These are phyloP conservation scores for Silurus lanzhouensis DNA, from an alignment of 2,797 vertebrate species.

Conservation along the genomic window DNA sequence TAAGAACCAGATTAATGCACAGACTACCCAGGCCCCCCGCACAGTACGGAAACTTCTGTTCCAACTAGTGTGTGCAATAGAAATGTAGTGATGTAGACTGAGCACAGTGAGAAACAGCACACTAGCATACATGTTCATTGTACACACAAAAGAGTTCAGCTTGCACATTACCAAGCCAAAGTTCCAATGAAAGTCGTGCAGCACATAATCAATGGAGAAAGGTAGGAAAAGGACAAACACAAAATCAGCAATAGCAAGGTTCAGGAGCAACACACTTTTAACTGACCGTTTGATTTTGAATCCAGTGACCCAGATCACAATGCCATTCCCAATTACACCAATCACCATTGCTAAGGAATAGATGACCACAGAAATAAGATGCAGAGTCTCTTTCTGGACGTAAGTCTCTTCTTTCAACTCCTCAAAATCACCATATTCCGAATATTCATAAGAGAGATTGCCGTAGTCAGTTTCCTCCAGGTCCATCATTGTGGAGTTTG, in stretches of 20 bases:
- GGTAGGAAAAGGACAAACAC: constrained; percentile 92
- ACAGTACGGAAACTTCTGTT: constrained; percentile 73
- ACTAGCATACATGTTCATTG: constrained; percentile 95
- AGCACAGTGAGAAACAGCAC: constrained; percentile 90
- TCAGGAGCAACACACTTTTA: constrained; percentile 90
- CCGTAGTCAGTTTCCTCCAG: constrained; percentile 61
- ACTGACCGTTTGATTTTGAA: constrained; percentile 89
- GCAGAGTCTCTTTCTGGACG: constrained; percentile 71
- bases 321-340: constrained; percentile 88
- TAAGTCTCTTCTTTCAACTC: constrained; percentile 67
- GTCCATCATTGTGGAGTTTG: constrained; percentile 58
- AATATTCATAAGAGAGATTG: constrained; percentile 76
- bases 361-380: constrained; percentile 85
- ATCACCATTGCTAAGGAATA: constrained; percentile 85
- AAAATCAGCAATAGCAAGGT: constrained; percentile 91
- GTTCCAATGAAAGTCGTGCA: constrained; percentile 90
- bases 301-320: constrained; percentile 90
- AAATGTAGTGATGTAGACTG: constrained; percentile 88
- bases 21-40: constrained; percentile 70
- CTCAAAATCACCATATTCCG: constrained; percentile 77
- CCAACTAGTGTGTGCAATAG: constrained; percentile 79
- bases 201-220: constrained; percentile 88
- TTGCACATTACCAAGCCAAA: constrained; percentile 90
- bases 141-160: constrained; percentile 87
- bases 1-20: constrained; percentile 78